These are phyloP conservation scores for Sorex fumeus DNA, from an alignment of 2,113 vertebrate genomes.

Conservation along the genomic window DNA sequence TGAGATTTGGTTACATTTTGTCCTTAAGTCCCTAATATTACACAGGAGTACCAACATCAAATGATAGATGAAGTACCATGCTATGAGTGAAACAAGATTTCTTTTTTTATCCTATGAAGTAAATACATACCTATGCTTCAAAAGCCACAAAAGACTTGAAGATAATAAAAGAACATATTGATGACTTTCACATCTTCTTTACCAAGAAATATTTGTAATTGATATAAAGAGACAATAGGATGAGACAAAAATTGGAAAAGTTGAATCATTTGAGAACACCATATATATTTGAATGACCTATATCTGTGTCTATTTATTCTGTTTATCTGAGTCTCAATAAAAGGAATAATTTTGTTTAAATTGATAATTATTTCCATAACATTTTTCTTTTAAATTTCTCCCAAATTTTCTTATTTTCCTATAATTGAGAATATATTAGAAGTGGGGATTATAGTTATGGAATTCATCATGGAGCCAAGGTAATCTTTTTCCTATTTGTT, in stretches of 20 bases:
- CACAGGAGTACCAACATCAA: neutral
- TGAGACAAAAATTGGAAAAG: neutral
- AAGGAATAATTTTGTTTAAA: no score
- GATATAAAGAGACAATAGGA: neutral
- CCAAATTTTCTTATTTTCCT: neutral
- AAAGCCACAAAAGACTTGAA: constrained; percentile 9
- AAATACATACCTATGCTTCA: neutral
- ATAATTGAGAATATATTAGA: no score
- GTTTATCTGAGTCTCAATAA: no score
- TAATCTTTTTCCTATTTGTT: no score
- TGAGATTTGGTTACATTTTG: neutral
- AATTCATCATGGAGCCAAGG: no score
- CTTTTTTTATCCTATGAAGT: neutral
- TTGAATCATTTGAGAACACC: neutral
- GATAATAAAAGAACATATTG: neutral
- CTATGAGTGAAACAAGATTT: neutral
- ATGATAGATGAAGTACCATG: neutral
- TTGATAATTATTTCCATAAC: neutral
- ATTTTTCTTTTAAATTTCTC: neutral
- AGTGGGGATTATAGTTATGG: no score
- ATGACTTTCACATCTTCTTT: neutral
- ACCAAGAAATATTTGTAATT: neutral
- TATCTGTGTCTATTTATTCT: neutral
- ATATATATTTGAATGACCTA: no score
- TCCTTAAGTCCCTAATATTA: neutral